These are phyloP conservation scores for Desmodus rotundus DNA, from an alignment of 2,113 vertebrate genomes.

Conservation along the genomic window DNA sequence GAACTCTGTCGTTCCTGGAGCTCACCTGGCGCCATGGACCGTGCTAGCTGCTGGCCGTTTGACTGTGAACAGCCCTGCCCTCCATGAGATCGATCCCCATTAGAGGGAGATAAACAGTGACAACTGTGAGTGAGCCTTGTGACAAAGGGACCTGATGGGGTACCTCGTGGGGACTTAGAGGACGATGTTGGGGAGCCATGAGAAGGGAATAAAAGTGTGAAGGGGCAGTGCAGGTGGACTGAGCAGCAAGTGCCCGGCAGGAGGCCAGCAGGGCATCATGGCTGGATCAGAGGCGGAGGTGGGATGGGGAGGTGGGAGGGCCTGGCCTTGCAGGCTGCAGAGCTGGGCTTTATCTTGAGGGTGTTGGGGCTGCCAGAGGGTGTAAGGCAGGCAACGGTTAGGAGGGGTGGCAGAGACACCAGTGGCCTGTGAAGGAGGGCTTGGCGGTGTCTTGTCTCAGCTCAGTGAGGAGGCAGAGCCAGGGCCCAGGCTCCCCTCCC, in stretches of 20 bases:
- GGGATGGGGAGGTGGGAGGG: neutral
- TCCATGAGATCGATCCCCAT: neutral
- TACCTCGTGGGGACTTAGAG: neutral
- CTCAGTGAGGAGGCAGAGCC: neutral
- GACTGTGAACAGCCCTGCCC: neutral
- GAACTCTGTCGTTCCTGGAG: neutral
- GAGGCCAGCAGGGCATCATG: neutral
- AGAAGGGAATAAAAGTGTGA: neutral
- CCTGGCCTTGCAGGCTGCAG: neutral
- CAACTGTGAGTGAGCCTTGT: too few species aligned
- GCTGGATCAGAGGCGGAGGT: neutral
- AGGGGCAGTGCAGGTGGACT: neutral
- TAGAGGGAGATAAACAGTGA: neutral
- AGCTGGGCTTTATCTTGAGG: neutral
- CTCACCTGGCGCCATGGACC: neutral
- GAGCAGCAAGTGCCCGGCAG: neutral
- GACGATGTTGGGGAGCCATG: neutral
- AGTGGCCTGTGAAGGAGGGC: neutral
- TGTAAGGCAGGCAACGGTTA: neutral
- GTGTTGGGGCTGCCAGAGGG: neutral
- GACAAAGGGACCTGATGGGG: neutral
- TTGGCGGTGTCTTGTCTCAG: neutral
- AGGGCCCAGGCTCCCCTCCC: neutral
- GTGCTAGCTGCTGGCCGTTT: neutral
- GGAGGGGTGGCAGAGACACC: neutral